A percentile compares a stretch with the other conserved stretches of the same genome.
These are phyloP conservation scores for Rissa tridactyla DNA, from an alignment of 2,113 vertebrate species.

Conservation along the genomic window DNA sequence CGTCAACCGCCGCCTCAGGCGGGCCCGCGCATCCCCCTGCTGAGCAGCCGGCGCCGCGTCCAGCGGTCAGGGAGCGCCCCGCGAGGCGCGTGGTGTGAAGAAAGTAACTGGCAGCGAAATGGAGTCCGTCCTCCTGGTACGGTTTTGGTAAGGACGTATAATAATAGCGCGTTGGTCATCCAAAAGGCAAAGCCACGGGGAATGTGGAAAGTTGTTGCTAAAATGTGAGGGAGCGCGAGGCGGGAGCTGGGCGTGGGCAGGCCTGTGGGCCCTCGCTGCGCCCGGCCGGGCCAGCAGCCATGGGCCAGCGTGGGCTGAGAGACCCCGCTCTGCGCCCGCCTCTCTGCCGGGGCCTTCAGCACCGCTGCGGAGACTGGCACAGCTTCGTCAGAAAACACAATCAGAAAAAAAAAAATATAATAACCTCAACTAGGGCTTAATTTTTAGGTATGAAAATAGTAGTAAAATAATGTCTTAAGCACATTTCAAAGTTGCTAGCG, in stretches of 20 bases:
- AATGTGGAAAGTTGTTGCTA: fast-evolving
- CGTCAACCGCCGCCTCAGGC: not conserved
- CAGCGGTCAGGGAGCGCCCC: fast-evolving
- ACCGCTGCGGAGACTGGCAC: fast-evolving
- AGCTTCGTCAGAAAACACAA: fast-evolving
- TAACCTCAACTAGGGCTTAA: fast-evolving
- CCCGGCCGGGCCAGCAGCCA: fast-evolving
- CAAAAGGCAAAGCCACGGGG: fast-evolving
- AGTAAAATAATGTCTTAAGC: not conserved
- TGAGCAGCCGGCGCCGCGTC: fast-evolving
- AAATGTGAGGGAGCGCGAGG: fast-evolving
- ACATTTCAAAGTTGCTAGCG: fast-evolving
- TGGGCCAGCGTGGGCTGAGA: not conserved
- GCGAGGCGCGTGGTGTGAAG: fast-evolving
- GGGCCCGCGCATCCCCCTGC: not conserved
- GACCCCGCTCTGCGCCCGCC: not conserved
- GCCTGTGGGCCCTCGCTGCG: not conserved
- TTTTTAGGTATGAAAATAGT: fast-evolving
- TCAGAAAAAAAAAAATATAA: not conserved
- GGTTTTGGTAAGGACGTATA: fast-evolving
- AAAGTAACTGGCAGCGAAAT: fast-evolving
- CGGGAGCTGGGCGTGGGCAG: not conserved
- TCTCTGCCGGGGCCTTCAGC: not conserved
- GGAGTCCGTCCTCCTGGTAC: not conserved
- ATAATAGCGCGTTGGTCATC: not conserved